Base-by-base conservation (phyloP, 2,888 invertebrate genomes). In the Elegia similella region DNA sequence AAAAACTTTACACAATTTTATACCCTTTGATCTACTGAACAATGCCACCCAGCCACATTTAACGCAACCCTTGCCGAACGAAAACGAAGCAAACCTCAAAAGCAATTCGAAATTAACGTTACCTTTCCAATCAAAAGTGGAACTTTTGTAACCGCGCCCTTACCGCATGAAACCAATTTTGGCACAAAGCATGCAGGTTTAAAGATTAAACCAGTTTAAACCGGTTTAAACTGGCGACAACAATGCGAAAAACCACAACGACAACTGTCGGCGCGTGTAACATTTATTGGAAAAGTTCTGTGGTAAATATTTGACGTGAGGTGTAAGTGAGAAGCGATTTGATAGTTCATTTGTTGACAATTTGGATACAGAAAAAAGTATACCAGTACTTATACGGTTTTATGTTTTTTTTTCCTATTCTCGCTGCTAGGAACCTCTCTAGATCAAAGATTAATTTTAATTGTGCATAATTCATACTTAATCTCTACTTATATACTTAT, bases 211-310 rank as follows among this genome's bases (percentile, higher is more conserved):
- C 71, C 73, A 12, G 68, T 67, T 73, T 62, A 68, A 66, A 67
- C 66, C 71, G 56, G 59, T 62, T 63, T 66, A 68, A 64, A 50
- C 50, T 34, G 50, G 32, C 50, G 68, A 69, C 78, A 81, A 84
- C 88, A 88, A 86, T 83, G 83, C 82, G 74, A 64, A 75, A 67
- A 73, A 81, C 86, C 86, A 72, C 85, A 78, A 66, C 69, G 78
- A 78, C 84, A 79, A 77, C 76, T 75, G 74, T 72, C 72, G 72
- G 66, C 68, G 67, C 66, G 74, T 71, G 62, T 73, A 75, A 76
- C 86, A 77, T 84, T 87, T 89, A 90, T 90, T 90, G 87, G 88
- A 88, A 88, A 89, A 90, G 82, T 89, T 89, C 77, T 23, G 42
- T 46, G 38, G 38, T 55, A 47, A 55, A 42, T 47, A 38, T 44